These are phyloP conservation scores for Drosophila subobscura DNA, from an alignment of 1,140 invertebrate species.

Conservation along the genomic window DNA sequence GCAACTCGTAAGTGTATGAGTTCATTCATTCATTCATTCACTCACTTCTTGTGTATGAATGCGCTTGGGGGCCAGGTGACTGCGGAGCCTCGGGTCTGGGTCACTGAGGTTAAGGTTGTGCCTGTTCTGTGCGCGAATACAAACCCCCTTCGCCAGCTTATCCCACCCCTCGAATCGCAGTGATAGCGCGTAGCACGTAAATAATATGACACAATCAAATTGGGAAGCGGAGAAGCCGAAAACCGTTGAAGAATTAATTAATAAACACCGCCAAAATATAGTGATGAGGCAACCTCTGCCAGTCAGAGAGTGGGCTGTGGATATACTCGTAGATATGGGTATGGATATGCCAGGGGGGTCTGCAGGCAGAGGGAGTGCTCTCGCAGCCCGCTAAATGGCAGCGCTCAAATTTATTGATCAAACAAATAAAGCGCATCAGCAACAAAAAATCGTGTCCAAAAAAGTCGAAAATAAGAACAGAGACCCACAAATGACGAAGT, in stretches of 20 bases:
- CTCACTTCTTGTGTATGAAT: conserved; percentile 5
- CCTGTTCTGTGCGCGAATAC: conserved; percentile 7
- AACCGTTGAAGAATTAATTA: conserved; percentile 72
- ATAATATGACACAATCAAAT: conserved; percentile 75
- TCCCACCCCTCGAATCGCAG: conserved; percentile 3
- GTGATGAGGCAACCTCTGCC: conserved; percentile 55
- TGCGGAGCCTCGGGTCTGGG: too few species aligned
- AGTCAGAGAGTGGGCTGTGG: neutral
- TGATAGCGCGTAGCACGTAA: conserved; percentile 53
- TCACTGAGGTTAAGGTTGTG: conserved; percentile 49
- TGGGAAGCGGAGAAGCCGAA: conserved; percentile 43
- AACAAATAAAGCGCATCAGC: conserved; percentile 75
- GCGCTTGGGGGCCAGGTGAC: too few species aligned
- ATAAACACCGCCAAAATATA: conserved; percentile 50
- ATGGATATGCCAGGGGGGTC: neutral
- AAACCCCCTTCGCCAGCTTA: neutral
- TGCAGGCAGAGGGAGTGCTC: neutral
- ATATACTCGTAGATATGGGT: neutral
- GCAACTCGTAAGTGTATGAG: conserved; percentile 14
- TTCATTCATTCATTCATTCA: conserved; percentile 34
- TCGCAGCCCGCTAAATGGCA: conserved; percentile 42
- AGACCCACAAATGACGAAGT: conserved; percentile 46
- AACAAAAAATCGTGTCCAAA: conserved; percentile 5
- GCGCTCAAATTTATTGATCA: conserved; percentile 73
- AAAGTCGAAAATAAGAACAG: conserved; percentile 23